phyloP scores from a whole-genome alignment of 2,888 invertebrate species.

The Protonemura montana region DNA sequence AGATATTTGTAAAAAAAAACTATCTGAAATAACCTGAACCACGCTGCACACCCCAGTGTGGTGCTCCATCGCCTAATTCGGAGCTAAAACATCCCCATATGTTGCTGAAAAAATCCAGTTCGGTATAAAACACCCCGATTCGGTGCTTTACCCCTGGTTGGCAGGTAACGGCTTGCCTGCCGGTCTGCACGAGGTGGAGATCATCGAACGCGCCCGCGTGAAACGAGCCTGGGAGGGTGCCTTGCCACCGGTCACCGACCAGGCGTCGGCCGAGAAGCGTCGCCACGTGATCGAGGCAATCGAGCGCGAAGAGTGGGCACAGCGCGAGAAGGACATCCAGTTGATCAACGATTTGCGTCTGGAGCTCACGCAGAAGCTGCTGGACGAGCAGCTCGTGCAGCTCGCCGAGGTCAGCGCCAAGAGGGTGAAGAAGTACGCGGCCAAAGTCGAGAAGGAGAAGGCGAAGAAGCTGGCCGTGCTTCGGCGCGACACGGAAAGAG shows the following conservation, averaged over 20 bases:
- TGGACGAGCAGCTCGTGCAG: slow-evolving; percentile 64
- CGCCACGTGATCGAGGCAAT: slow-evolving; percentile 77
- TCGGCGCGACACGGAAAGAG: slow-evolving; percentile 57
- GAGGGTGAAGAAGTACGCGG: slow-evolving; percentile 62
- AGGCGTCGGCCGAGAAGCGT: slow-evolving; percentile 67
- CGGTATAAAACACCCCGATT: too few relatives aligned
- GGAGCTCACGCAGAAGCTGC: slow-evolving; percentile 71
- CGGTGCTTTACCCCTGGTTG: background rate
- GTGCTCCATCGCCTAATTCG: too few relatives aligned
- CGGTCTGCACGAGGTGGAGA: slow-evolving; percentile 67
- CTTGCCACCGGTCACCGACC: slow-evolving; percentile 64
- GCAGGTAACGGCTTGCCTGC: slow-evolving; percentile 69
- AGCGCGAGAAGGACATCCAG: slow-evolving; percentile 74
- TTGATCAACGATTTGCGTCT: slow-evolving; percentile 74
- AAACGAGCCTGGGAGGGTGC: slow-evolving; percentile 70
- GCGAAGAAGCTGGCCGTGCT: slow-evolving; percentile 66
- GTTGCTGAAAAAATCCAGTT: too few relatives aligned
- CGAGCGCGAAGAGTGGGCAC: slow-evolving; percentile 84
- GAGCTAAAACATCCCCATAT: too few relatives aligned
- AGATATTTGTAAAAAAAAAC: too few relatives aligned
- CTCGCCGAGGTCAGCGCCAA: slow-evolving; percentile 59
- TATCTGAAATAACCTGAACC: too few relatives aligned
- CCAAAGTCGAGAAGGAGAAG: slow-evolving; percentile 64
- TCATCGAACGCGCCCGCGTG: slow-evolving; percentile 74
- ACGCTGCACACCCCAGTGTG: too few relatives aligned